Evolutionary conservation across 2,888 invertebrate species (phyloP), one percentile per base, ranked within the genome.

Genomic region (Auanema freiburgensis): DNA sequence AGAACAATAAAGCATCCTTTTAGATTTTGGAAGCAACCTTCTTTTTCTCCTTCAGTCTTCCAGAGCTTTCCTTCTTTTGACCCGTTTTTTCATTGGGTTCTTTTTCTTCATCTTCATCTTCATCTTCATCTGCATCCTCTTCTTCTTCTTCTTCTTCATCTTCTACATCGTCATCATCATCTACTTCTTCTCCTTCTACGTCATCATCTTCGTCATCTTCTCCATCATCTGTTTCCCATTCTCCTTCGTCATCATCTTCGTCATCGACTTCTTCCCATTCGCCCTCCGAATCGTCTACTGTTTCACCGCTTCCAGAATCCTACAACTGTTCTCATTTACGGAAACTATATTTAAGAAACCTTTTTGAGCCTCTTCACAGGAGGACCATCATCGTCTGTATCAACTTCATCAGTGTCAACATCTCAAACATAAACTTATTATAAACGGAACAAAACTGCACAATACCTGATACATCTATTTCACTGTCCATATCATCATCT

Each of bases 211-310:
- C 67, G 10, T 65, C 69, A 8, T 63, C 66, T 16, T 63, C 68
- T 60, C 64, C 66, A 18, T 67, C 59, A 24, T 71, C 70, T 33
- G 67, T 65, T 24, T 51, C 67, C 61, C 62, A 65, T 11, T 57
- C 67, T 10, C 46, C 55, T 16, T 64, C 60, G 18, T 80, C 77
- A 71, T 83, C 85, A 63, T 57, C 76, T 71, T 18, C 69, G 55
- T 58, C 78, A 67, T 59, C 65, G 55, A 23, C 73, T 40, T 54
- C 59, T 11, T 54, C 25, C 25, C 52, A 60, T 14, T 51, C 63
- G n/a, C 42, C 71, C 10, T 79, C 90, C 50, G 88, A 80, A 12
- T 83, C 88, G 14, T 89, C 89, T 60, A 88, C 87, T 75, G 90
- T 89, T 77, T 89, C 56, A 40, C 42, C 25, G 23, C 41, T 42